Evolutionary conservation across 2,113 vertebrate genomes (phyloP), one percentile per base, ranked within the genome.

Genomic region (Phaethornis superciliosus): DNA sequence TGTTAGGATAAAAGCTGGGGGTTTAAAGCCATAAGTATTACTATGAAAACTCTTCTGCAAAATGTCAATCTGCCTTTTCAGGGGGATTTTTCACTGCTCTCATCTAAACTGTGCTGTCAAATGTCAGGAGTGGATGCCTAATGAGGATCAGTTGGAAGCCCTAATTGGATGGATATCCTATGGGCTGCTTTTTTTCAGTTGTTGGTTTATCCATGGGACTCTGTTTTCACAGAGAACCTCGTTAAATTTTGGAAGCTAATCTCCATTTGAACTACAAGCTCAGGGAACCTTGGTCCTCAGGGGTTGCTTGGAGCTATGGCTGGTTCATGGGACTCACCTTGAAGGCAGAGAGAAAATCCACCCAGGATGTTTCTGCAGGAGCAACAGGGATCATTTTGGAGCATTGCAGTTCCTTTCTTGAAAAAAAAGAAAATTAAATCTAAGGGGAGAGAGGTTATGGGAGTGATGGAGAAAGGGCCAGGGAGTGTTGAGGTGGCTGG

Each of bases 131-230:
- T 2, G 40, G 92, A 40, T 78, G 55, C 75, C 70, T 96, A 96
- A 97, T 84, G 96, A 97, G 93, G 85, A 93, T 70, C 24, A 54
- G 83, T 91, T 94, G 91, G 97, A 95, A 96, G 90, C 78, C 46
- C 92, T 96, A 96, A 96, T 97, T 97, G 97, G 96, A 91, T 85
- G 86, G 90, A 82, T 94, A 92, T 92, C 96, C 95, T 94, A 71
- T 56, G 44, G 67, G 81, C 40, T 85, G 9, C 59, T 55, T 51
- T 59, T 37, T 49, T 69, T n/a, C 5, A 3, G 52, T 84, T 64
- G 51, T 90, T 80, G 19, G 84, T 91, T 90, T 17, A 92, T 96
- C 90, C 85, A 77, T 52, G 65, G 70, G 86, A 96, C 7, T 40
- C 81, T 93, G 76, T 96, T 96, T 97, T 93, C 81, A 79, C 37